phyloP scores from a whole-genome alignment of 2,113 vertebrate species.

The Ciconia boyciana region DNA sequence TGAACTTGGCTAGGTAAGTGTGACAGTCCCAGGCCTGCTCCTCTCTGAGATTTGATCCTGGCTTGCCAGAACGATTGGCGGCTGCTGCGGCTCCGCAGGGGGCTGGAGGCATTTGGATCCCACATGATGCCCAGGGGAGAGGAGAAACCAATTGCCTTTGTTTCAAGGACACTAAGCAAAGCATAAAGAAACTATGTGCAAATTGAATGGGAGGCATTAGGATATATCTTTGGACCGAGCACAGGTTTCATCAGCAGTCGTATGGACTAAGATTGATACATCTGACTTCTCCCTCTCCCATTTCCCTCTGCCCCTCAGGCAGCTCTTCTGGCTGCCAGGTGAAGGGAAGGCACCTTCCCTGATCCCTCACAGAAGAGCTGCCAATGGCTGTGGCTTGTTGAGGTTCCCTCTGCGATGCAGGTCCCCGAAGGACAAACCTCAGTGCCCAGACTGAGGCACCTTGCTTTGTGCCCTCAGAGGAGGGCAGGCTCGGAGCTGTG shows the following conservation, averaged over 20 bases:
- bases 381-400: not conserved
- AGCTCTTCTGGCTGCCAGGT: not conserved
- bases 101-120: constrained; percentile 23
- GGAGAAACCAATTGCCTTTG: constrained; percentile 52
- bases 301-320: not conserved
- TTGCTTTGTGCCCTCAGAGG: not conserved
- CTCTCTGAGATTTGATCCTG: not conserved
- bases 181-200: constrained; percentile 48
- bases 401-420: not conserved
- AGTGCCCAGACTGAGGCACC: not conserved
- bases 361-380: not conserved
- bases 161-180: constrained; percentile 52
- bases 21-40: not conserved
- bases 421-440: not conserved
- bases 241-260: constrained; percentile 26
- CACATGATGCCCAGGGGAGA: constrained; percentile 43
- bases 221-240: constrained; percentile 12
- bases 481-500: not conserved
- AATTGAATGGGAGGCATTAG: constrained; percentile 43
- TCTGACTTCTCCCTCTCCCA: not conserved
- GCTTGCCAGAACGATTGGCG: not conserved
- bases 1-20: not conserved
- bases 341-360: not conserved
- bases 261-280: not conserved
- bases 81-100: not conserved